Conservation (phyloP, 1,140 invertebrate species). For the Macrocentrus cingulum region DNA sequence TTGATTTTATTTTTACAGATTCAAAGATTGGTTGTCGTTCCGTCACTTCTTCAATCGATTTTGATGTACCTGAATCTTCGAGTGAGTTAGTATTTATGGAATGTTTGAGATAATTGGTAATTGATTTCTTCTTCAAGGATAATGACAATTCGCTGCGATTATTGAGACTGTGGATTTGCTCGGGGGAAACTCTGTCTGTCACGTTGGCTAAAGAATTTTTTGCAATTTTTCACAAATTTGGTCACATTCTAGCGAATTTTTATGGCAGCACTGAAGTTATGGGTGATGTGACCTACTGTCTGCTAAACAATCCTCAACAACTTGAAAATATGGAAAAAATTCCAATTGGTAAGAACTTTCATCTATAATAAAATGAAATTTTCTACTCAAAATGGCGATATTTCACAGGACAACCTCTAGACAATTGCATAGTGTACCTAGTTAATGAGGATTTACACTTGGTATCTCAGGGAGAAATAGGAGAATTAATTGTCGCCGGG, state of each 20-base stretch:
- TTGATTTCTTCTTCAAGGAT: slow-evolving; percentile 36
- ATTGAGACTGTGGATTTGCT: slow-evolving; percentile 79
- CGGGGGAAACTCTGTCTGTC: slow-evolving; percentile 73
- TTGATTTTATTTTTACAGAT: slow-evolving; percentile 65
- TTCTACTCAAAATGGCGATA: too few relatives aligned
- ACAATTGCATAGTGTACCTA: slow-evolving; percentile 79
- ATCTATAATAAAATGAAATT: too few relatives aligned
- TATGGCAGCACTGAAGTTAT: slow-evolving; percentile 88
- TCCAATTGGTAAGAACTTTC: slow-evolving; percentile 74
- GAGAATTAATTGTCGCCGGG: slow-evolving; percentile 79
- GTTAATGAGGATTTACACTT: slow-evolving; percentile 71
- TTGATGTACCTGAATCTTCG: slow-evolving; percentile 67
- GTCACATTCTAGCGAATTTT: slow-evolving; percentile 76
- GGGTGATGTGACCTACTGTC: slow-evolving; percentile 76
- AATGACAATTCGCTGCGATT: slow-evolving; percentile 53
- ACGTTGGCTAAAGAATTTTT: slow-evolving; percentile 74
- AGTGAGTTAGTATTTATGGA: slow-evolving; percentile 27
- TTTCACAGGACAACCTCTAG: slow-evolving; percentile 65
- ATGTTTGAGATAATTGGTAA: neutral
- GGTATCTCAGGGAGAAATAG: slow-evolving; percentile 70
- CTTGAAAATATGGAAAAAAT: slow-evolving; percentile 68
- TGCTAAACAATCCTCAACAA: slow-evolving; percentile 59
- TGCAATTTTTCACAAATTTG: slow-evolving; percentile 63
- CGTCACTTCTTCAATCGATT: slow-evolving; percentile 77
- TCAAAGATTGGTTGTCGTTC: slow-evolving; percentile 77